Base-by-base conservation (phyloP, 2,888 invertebrate genomes). In the Flabesymbios commensalis region DNA sequence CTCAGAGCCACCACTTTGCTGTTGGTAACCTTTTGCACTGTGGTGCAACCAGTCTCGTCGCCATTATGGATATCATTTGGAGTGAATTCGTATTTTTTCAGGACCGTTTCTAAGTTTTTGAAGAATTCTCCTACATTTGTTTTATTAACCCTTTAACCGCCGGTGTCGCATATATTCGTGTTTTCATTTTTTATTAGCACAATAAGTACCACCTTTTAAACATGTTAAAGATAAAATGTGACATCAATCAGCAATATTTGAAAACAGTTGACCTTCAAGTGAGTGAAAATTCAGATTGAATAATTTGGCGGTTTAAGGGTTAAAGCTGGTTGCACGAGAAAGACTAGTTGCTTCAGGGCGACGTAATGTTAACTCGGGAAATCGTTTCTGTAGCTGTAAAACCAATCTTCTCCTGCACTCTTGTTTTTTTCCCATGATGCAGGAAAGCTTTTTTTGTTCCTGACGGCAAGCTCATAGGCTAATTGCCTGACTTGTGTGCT, bases 1-100 rank as follows among this genome's bases (percentile, higher is more conserved):
- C 42, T 61, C 17, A 22, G 42, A 2, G 39, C 61, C n/a, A 61
- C 42, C 17, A 61, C 32, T 24, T 49, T 61, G n/a, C n/a, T n/a
- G n/a, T n/a, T n/a, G n/a, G n/a, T n/a, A n/a, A n/a, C n/a, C 14
- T 28, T 31, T 5, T 57, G 52, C 3, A 57, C 51, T 2, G 53
- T 61, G 29, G 61, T 53, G 4, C 14, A 17, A 36, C 53, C 53
- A 10, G 39, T 36, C 36, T 53, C 36, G n/a, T 53, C 53, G 5
- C 32, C 14, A 22, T 53, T 53, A 36, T 36, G 36, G 5, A 53
- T 32, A 36, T n/a, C 19, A 36, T 53, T n/a, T 32, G 53, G 53
- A 7, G 14, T 17, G 7, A 53, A 32, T 24, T 19, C 10, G 7
- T 36, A 19, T 5, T 22, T n/a, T 17, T 7, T 36, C 19, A 53